phyloP scores from a whole-genome alignment of 2,797 vertebrate species.

The Menidia menidia region DNA sequence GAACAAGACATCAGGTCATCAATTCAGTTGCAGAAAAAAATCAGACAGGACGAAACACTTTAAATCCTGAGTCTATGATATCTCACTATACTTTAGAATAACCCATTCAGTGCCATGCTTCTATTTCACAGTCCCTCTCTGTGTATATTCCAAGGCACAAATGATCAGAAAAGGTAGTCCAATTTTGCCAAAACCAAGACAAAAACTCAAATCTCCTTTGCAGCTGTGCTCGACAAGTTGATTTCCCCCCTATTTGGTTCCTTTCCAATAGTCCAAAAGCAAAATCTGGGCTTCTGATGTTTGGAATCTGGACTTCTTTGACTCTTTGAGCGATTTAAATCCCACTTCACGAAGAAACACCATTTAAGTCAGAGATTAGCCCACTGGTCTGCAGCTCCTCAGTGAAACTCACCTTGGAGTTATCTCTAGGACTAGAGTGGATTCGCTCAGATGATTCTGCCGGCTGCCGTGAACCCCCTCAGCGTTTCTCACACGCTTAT shows the following conservation, averaged over 20 bases:
- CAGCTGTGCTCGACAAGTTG: conserved; percentile 36
- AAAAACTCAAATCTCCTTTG: conserved; percentile 69
- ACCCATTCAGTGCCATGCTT: conserved; percentile 41
- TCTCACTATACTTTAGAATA: conserved; percentile 26
- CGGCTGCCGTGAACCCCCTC: conserved; percentile 80
- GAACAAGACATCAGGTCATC: conserved; percentile 52
- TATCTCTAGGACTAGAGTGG: conserved; percentile 72
- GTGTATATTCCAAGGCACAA: conserved; percentile 60
- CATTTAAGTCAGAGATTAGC: conserved; percentile 28
- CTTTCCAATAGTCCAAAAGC: conserved; percentile 65
- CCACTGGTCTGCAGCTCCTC: conserved; percentile 63
- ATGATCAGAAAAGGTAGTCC: conserved; percentile 72
- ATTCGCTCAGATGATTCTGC: conserved; percentile 78
- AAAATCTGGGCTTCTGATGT: conserved; percentile 58
- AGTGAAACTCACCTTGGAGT: conserved; percentile 82
- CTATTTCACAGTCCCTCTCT: conserved; percentile 46
- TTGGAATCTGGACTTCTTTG: conserved; percentile 38
- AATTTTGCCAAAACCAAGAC: conserved; percentile 60
- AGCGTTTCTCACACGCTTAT: conserved; percentile 71
- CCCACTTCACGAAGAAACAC: conserved; percentile 44
- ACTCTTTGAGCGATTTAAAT: conserved; percentile 49
- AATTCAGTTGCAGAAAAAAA: conserved; percentile 33
- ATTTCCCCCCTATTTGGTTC: conserved; percentile 57
- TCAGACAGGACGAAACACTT: conserved; percentile 21
- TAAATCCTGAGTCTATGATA: conserved; percentile 26